These are phyloP conservation scores for Lethrus apterus DNA, from an alignment of 1,140 invertebrate genomes.

Conservation along the genomic window DNA sequence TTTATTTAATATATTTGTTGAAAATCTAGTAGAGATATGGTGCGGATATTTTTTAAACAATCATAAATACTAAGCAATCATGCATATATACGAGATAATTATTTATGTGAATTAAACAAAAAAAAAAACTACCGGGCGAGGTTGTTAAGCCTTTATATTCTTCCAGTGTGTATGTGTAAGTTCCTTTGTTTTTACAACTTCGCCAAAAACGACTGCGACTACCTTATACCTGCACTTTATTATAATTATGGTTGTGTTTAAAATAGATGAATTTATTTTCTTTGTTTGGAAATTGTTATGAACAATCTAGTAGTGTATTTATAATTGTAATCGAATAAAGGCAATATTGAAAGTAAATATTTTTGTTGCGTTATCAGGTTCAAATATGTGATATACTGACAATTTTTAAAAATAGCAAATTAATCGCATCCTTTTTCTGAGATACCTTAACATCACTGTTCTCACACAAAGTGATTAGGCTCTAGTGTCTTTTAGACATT, in stretches of 20 bases:
- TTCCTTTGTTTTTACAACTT: constrained; percentile 10
- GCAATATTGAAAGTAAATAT: constrained; percentile 13
- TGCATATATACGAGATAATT: no score
- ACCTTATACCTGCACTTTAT: constrained; percentile 13
- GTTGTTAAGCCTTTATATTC: constrained; percentile 7
- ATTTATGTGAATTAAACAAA: no score
- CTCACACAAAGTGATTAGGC: no score
- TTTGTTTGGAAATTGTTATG: constrained; percentile 3
- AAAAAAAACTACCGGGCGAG: no score
- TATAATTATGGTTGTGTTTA: constrained; percentile 13
- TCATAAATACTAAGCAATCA: constrained; percentile 11
- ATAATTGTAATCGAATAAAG: constrained; percentile 13
- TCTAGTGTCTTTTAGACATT: no score
- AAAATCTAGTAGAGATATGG: background rate
- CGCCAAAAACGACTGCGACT: constrained; percentile 7
- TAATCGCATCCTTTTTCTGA: constrained; percentile 26
- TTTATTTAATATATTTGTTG: constrained; percentile 16
- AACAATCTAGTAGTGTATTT: no score
- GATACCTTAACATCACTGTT: constrained; percentile 30
- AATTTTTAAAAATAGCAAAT: constrained; percentile 31
- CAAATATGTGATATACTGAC: constrained; percentile 19
- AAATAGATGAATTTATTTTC: constrained; percentile 11
- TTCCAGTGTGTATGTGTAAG: constrained; percentile 11
- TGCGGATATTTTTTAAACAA: constrained; percentile 14
- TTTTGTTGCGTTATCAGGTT: background rate